phyloP scores from a whole-genome alignment of 2,797 vertebrate genomes.

The Dallia pectoralis region DNA sequence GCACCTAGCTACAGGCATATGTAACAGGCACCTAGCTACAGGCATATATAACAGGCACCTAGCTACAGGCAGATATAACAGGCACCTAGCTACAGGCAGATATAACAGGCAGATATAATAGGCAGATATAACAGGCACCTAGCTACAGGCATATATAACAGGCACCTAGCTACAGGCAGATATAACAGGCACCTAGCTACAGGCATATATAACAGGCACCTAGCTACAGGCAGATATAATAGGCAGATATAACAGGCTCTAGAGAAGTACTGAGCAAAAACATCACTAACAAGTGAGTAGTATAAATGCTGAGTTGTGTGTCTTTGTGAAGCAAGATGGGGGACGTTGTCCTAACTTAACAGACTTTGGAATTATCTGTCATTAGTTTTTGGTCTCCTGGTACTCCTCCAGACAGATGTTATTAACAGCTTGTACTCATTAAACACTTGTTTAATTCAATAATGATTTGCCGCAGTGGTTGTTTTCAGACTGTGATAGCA shows the following conservation, averaged over 20 bases:
- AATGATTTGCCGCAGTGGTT: not conserved
- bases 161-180: constrained; percentile 6
- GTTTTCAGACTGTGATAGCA: not conserved
- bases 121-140: not conserved
- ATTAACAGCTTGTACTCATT: not conserved
- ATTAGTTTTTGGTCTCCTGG: not conserved
- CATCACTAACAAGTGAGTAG: not conserved
- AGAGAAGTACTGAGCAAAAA: not conserved
- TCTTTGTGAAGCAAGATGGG: not conserved
- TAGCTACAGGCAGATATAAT: not conserved
- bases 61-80: constrained; percentile 3
- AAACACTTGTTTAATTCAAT: not conserved
- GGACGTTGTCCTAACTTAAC: constrained; percentile 1
- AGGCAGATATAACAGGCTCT: too few relatives aligned
- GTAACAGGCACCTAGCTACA: not conserved
- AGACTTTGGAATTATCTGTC: not conserved
- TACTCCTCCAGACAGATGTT: not conserved
- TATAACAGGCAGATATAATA: too few relatives aligned
- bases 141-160: constrained; percentile 2
- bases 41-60: not conserved
- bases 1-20: constrained; percentile 6
- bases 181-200: not conserved
- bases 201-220: not conserved
- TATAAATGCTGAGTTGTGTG: not conserved
- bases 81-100: too few relatives aligned